Base-by-base conservation (phyloP, 2,888 invertebrate genomes). In the Philaethria dido region DNA sequence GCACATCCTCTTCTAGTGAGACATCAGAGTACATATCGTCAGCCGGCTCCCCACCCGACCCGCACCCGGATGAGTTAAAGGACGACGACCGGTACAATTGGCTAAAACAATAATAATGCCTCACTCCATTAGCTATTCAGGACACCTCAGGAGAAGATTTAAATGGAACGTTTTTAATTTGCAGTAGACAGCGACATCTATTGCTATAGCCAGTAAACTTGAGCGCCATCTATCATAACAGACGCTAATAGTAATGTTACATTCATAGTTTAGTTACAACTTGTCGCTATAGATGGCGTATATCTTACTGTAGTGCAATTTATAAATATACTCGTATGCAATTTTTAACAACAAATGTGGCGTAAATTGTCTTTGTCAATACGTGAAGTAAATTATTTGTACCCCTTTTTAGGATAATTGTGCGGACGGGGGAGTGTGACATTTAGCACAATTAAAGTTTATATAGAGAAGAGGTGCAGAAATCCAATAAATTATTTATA, bases 1-100 rank as follows among this genome's bases (percentile, higher is more conserved):
- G 96, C 68, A 98, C 97, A 90, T 98, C 98, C 85, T 98, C 98
- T 86, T 97, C 97, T 75, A 98, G 93, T 75, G 97, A 97, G 66
- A 97, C 97, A 93, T 98, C 98, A 75, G 98, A 98, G 93, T 97
- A 98, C 95, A 98, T 97, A 92, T 98, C 98, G 94, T 98, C 98
- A 66, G 96, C 97, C 81, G 96, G 96, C 91, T 98, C 97, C 89
- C 97, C 97, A 83, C 96, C 97, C 77, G 98, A 98, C 84, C 97
- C 97, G 86, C 97, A 95, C 75, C 98, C 97, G 69, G 97, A 97
- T 78, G 97, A 97, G 93, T 97, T 97, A 93, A 98, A 98, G 91
- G 97, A 97, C 84, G 97, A 97, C 86, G 97, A 97, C 86, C 98
- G 95, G 93, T 97, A 97, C 81, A 98, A 94, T 93, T 97, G 97